Base-by-base conservation (phyloP, 1,140 invertebrate genomes). In the Heliothis virescens region DNA sequence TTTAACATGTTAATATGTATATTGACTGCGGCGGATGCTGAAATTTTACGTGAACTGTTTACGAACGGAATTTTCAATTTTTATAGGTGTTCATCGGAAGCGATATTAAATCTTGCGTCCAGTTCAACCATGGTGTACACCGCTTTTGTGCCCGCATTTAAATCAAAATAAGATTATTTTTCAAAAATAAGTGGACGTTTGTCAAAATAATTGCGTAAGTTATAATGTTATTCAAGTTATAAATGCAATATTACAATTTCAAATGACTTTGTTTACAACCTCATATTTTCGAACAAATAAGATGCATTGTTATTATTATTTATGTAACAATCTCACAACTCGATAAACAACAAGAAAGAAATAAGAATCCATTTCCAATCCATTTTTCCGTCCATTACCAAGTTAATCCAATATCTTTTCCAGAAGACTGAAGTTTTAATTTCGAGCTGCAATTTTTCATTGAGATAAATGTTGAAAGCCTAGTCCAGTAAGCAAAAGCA, bases 1-100 rank as follows among this genome's bases (percentile, higher is more conserved):
- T 79, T 82, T 82, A 79, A 65, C 48, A 71, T 69, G 34, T 41
- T 41, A 41, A 41, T 41, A 41, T 41, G 73, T 76, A 80, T 80
- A 80, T 80, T 65, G 63, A 75, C 34, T 71, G 11, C 57, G 47
- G 53, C 60, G 29, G 18, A 71, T 71, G 47, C 69, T n/a, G 50
- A 50, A 26, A 16, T 41, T 41, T 57, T 26, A 11, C 26, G 16
- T 72, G 69, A 48, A 67, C 16, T 71, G 16, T 34, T 52, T 60
- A 59, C 41, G 69, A 34, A 48, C 41, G 59, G 52, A 48, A 47
- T 59, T 55, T 79, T 52, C 62, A 76, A 50, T 29, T 76, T 76
- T 63, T 48, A 74, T 59, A 16, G 29, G 34, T 47, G 13, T 73
- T 60, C 13, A 52, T 48, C 48, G 52, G 11, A 11, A 9, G 50